Percentiles rank a stretch among this genome's conserved stretches.
phyloP scores from a whole-genome alignment of 2,113 vertebrate species.

The Platanista minor region DNA sequence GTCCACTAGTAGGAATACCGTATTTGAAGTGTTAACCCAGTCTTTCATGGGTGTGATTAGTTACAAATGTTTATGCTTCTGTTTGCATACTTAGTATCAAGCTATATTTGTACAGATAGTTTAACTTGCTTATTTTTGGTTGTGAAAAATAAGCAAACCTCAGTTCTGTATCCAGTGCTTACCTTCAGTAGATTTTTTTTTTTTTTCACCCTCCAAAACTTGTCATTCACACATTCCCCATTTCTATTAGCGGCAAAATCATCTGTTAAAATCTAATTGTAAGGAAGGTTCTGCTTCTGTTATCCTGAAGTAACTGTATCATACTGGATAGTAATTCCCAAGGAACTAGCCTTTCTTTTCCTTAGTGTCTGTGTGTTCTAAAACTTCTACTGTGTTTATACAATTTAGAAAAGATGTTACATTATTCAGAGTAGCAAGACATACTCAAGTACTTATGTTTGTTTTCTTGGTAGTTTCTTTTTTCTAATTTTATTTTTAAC shows the following conservation, averaged over 20 bases:
- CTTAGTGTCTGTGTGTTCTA: slow-evolving; percentile 71
- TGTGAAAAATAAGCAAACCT: slow-evolving; percentile 41
- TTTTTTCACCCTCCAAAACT: background rate
- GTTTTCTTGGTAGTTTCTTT: slow-evolving; percentile 62
- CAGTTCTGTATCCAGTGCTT: slow-evolving; percentile 34
- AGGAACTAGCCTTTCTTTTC: slow-evolving; percentile 68
- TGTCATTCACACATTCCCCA: background rate
- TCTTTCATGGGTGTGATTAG: slow-evolving; percentile 58
- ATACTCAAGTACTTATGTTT: slow-evolving; percentile 62
- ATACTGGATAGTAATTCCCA: slow-evolving; percentile 57
- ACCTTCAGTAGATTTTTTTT: background rate
- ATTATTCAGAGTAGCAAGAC: slow-evolving; percentile 69
- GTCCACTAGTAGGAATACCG: slow-evolving; percentile 64
- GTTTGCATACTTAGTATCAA: slow-evolving; percentile 49
- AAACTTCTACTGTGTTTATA: slow-evolving; percentile 74
- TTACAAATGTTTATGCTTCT: slow-evolving; percentile 61
- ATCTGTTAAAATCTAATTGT: slow-evolving; percentile 43
- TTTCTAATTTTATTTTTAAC: slow-evolving; percentile 61
- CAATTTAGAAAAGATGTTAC: slow-evolving; percentile 60
- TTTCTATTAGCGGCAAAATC: slow-evolving; percentile 46
- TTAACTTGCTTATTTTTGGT: slow-evolving; percentile 41
- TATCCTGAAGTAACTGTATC: slow-evolving; percentile 43
- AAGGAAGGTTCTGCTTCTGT: slow-evolving; percentile 60
- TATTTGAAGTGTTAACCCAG: slow-evolving; percentile 56
- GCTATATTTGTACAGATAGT: slow-evolving; percentile 43